Base-by-base conservation (phyloP, 2,113 vertebrate species). In the Toxotes chatareus region DNA sequence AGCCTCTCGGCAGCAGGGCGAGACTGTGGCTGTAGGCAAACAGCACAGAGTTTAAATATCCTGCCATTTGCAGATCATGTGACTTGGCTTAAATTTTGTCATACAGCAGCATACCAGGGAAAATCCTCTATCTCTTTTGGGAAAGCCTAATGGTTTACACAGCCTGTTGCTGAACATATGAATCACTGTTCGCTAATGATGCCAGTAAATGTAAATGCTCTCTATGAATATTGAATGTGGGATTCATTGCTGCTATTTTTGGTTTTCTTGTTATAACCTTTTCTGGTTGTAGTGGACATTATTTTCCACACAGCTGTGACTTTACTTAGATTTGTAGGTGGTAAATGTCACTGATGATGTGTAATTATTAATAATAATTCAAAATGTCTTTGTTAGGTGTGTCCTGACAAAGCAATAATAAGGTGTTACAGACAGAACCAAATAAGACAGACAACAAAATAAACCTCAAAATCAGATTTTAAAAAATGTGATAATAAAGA, bases 1-100 rank as follows among this genome's bases (percentile, higher is more conserved):
- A 78, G 65, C 64, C 69, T 40, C 38, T 73, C 14, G 6, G 19
- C 73, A 61, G 9, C 63, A n/a, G 67, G 67, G 47, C 27, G 42
- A 59, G 76, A 23, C 44, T 38, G 32, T 51, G 27, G 13, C 64
- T 32, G 21, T 47, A 34, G 67, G 57, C 61, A 31, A 73, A 76
- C 47, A 19, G 53, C n/a, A 23, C 73, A 75, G 62, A 62, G 76
- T 44, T 84, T 32, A 46, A 49, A 42, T 76, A 36, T 84, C 67
- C 34, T 63, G 74, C 82, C 79, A 65, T 81, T 76, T 83, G 61
- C 76, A 65, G 83, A 82, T 79, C 62, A 78, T 83, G 76, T n/a
- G 62, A 63, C 36, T 49, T 7, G 1, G 44, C 49, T 73, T 72
- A 74, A 68, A 79, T n/a, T 75, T 32, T 75, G 55, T 88, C 88